Conservation (phyloP, 2,113 vertebrate genomes). For the Pampusana beccarii region DNA sequence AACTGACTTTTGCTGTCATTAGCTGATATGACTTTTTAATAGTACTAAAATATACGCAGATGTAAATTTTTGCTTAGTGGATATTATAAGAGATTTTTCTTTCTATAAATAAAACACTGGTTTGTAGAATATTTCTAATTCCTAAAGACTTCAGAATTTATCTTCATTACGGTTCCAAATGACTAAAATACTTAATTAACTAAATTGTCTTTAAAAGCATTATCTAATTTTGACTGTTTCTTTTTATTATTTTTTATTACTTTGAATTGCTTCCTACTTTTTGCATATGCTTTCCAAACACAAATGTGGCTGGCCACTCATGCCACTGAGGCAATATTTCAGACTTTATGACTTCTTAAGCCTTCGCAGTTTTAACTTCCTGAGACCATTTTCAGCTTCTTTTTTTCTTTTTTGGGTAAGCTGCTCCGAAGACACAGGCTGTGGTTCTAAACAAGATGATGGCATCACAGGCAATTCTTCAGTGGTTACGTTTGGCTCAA, state of each 20-base stretch:
- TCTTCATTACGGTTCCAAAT: background rate
- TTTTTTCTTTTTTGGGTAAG: constrained; percentile 54
- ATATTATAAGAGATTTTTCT: background rate
- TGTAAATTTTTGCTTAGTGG: background rate
- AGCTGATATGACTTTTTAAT: background rate
- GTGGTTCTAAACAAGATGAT: constrained; percentile 62
- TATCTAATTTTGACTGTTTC: background rate
- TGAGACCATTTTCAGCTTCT: constrained; percentile 70
- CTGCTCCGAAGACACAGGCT: constrained; percentile 62
- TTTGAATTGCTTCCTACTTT: background rate
- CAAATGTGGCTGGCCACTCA: background rate
- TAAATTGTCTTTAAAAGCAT: background rate
- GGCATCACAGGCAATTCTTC: constrained; percentile 75
- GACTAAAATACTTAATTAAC: background rate
- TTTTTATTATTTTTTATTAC: background rate
- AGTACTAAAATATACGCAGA: background rate
- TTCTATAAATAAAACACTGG: background rate
- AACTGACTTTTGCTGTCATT: background rate
- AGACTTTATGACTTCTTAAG: constrained; percentile 69
- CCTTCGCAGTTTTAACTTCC: constrained; percentile 80
- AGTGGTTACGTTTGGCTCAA: constrained; percentile 70
- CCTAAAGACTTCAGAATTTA: constrained; percentile 17
- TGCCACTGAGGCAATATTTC: background rate
- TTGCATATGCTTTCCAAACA: background rate
- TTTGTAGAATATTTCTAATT: background rate